Evolutionary conservation across 2,888 invertebrate species (phyloP).

Genomic region (Catocala sponsa): DNA sequence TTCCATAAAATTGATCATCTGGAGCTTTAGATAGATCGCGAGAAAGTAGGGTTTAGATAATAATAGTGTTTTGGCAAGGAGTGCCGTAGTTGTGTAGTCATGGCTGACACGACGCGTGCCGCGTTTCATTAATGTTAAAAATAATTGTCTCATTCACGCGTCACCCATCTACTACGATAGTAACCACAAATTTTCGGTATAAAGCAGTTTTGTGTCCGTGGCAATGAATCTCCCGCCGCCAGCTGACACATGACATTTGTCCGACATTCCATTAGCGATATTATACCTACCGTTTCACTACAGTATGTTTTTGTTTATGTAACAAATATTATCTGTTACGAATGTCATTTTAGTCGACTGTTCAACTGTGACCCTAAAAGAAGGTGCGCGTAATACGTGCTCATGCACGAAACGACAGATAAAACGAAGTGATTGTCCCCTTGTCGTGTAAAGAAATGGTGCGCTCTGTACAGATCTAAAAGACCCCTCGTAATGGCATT

Average conservation of each 20-base stretch:
- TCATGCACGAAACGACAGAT: not conserved
- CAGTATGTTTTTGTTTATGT: slow-evolving; percentile 24
- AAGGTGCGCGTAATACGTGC: not conserved
- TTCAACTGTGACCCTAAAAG: not conserved
- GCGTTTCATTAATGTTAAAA: slow-evolving; percentile 78
- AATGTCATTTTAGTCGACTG: slow-evolving; percentile 4
- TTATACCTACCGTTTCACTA: slow-evolving; percentile 35
- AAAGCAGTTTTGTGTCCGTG: slow-evolving; percentile 77
- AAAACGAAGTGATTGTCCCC: not conserved
- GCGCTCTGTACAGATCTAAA: not conserved
- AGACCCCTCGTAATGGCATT: slow-evolving; percentile 4
- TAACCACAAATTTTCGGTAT: slow-evolving; percentile 82
- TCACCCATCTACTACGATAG: slow-evolving; percentile 81
- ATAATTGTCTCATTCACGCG: slow-evolving; percentile 85
- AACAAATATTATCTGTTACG: slow-evolving; percentile 8
- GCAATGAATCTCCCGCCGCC: slow-evolving; percentile 70
- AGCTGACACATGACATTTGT: slow-evolving; percentile 60
- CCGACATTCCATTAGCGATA: slow-evolving; percentile 47
- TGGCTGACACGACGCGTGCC: slow-evolving; percentile 56
- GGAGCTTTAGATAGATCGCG: slow-evolving; percentile 29
- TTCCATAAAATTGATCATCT: slow-evolving; percentile 24
- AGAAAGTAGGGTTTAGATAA: slow-evolving; percentile 52
- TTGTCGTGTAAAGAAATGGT: not conserved
- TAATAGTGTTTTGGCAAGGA: slow-evolving; percentile 76
- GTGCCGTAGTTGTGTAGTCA: slow-evolving; percentile 52